These are phyloP conservation scores for Eupithecia centaureata DNA, from an alignment of 2,888 invertebrate genomes.

Conservation along the genomic window DNA sequence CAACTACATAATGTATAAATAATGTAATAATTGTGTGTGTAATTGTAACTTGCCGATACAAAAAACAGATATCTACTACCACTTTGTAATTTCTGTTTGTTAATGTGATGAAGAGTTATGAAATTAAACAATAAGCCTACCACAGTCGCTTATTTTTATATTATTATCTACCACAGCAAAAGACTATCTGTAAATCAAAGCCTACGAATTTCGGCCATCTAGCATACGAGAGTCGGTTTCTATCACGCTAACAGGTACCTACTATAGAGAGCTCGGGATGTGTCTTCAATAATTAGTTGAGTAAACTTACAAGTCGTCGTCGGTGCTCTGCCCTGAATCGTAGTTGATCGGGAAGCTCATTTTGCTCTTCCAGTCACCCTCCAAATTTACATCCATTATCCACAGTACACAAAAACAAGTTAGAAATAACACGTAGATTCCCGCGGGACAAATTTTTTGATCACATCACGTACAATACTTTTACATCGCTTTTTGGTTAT, in stretches of 20 bases:
- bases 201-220: constrained; percentile 9
- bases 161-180: not conserved
- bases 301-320: constrained; percentile 77
- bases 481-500: not conserved
- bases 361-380: constrained; percentile 79
- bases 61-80: not conserved
- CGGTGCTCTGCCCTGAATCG: constrained; percentile 76
- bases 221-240: not conserved
- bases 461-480: constrained; percentile 35
- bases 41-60: no score
- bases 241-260: not conserved
- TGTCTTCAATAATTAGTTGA: not conserved
- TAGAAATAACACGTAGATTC: constrained; percentile 33
- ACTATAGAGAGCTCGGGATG: not conserved
- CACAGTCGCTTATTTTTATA: not conserved
- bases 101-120: not conserved
- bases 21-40: no score
- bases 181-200: not conserved
- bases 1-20: no score
- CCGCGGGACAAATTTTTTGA: constrained; percentile 34
- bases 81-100: not conserved
- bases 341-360: constrained; percentile 80
- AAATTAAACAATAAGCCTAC: not conserved
- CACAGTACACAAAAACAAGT: constrained; percentile 44
- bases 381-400: constrained; percentile 67